These are phyloP conservation scores for Drosophila pseudoobscura DNA, from an alignment of 1,140 invertebrate genomes.

Conservation along the genomic window DNA sequence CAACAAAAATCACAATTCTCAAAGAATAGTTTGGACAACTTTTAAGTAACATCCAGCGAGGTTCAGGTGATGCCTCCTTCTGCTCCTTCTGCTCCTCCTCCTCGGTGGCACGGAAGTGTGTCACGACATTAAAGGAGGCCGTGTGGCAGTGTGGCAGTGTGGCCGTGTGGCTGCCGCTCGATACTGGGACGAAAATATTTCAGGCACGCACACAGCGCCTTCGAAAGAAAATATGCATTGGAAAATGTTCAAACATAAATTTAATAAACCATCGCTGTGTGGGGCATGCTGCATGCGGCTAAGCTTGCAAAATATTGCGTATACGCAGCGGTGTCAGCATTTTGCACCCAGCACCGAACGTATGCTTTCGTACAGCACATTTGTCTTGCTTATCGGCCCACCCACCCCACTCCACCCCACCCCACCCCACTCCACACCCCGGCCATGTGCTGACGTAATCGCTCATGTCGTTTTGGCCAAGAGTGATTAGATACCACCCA, in stretches of 20 bases:
- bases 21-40: constrained; percentile 71
- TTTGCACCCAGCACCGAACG: constrained; percentile 46
- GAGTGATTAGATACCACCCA: constrained; percentile 68
- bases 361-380: constrained; percentile 66
- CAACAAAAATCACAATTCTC: constrained; percentile 65
- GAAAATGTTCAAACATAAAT: constrained; percentile 80
- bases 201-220: constrained; percentile 66
- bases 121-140: constrained; percentile 42
- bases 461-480: constrained; percentile 76
- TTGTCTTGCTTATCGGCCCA: constrained; percentile 72
- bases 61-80: constrained; percentile 65
- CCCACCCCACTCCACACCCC: constrained; percentile 3
- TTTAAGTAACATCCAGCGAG: constrained; percentile 48
- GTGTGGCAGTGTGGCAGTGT: background rate
- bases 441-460: constrained; percentile 66
- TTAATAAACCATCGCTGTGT: constrained; percentile 65
- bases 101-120: constrained; percentile 38
- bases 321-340: constrained; percentile 54
- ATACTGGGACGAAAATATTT: constrained; percentile 50
- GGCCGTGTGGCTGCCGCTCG: constrained; percentile 13
- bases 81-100: background rate
- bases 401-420: background rate
- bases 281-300: constrained; percentile 47
- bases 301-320: constrained; percentile 65
- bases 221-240: constrained; percentile 71